These are phyloP conservation scores for Notarius lentiginosus DNA, from an alignment of 2,113 vertebrate species.

Conservation along the genomic window DNA sequence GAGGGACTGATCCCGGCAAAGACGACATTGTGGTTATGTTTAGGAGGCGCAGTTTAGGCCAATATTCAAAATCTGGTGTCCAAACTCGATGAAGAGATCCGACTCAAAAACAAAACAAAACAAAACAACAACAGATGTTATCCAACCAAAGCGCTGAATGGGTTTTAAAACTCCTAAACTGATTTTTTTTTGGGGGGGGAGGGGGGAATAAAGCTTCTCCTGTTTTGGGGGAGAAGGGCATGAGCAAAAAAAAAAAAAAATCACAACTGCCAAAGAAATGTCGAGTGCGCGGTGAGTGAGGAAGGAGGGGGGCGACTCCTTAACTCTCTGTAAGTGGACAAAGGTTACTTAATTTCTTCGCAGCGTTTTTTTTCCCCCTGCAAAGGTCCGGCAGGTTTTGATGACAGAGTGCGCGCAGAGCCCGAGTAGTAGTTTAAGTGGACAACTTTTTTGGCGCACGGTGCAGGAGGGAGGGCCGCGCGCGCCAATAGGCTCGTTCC, in stretches of 20 bases:
- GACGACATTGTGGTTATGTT: slow-evolving; percentile 65
- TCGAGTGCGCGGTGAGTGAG: slow-evolving; percentile 40
- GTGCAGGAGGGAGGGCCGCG: slow-evolving; percentile 59
- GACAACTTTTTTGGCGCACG: slow-evolving; percentile 66
- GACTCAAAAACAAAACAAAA: slow-evolving; percentile 22
- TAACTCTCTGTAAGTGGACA: slow-evolving; percentile 55
- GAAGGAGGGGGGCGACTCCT: slow-evolving; percentile 44
- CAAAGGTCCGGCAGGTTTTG: slow-evolving; percentile 60
- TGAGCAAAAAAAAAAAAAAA: slow-evolving; percentile 27
- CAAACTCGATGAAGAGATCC: slow-evolving; percentile 42
- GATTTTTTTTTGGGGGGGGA: slow-evolving; percentile 8
- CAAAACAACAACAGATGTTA: not conserved
- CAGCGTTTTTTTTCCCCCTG: slow-evolving; percentile 51
- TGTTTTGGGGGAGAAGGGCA: slow-evolving; percentile 31
- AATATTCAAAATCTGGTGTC: slow-evolving; percentile 48
- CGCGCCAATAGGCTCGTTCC: slow-evolving; percentile 75
- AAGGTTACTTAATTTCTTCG: slow-evolving; percentile 58
- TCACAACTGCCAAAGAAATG: slow-evolving; percentile 34
- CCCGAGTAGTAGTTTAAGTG: slow-evolving; percentile 72
- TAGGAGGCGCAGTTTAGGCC: slow-evolving; percentile 36
- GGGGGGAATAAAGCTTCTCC: slow-evolving; percentile 18
- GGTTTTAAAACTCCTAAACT: slow-evolving; percentile 41
- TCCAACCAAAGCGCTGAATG: slow-evolving; percentile 35
- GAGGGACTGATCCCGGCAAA: slow-evolving; percentile 84
- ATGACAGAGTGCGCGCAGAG: slow-evolving; percentile 63